phyloP scores from a whole-genome alignment of 2,797 vertebrate species.

The Danionella dracula region DNA sequence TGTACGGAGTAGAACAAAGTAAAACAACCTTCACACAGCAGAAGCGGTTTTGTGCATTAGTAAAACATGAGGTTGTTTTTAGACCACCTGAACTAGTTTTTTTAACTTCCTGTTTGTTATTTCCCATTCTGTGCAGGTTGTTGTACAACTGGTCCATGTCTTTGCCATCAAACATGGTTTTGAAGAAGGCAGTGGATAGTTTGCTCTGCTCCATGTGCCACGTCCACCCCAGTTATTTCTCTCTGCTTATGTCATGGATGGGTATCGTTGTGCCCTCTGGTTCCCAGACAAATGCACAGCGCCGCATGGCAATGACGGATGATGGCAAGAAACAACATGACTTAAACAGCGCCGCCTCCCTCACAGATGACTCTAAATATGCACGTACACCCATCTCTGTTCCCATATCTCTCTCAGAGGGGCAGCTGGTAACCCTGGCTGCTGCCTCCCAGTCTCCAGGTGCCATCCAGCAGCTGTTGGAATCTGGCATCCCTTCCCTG shows the following conservation, averaged over 20 bases:
- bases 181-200: constrained; percentile 98
- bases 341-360: constrained; percentile 61
- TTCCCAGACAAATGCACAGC: constrained; percentile 71
- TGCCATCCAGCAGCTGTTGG: constrained; percentile 91
- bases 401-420: constrained; percentile 82
- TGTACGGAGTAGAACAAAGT: neutral
- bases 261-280: constrained; percentile 80
- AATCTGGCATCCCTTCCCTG: constrained; percentile 89
- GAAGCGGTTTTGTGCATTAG: neutral
- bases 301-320: constrained; percentile 91
- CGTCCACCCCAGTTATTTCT: constrained; percentile 97
- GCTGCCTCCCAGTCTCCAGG: constrained; percentile 95
- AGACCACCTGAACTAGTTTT: neutral
- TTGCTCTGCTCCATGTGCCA: constrained; percentile 97
- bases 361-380: constrained; percentile 95
- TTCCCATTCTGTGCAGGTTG: constrained; percentile 64
- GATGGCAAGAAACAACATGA: constrained; percentile 95
- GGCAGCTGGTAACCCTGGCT: constrained; percentile 88
- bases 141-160: constrained; percentile 98
- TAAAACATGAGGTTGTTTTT: constrained; percentile 1
- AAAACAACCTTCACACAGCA: neutral
- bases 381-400: constrained; percentile 81
- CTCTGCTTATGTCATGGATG: constrained; percentile 98
- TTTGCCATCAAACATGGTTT: constrained; percentile 89
- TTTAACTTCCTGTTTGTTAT: neutral